Conservation (phyloP, 1,140 invertebrate species). For the Philotrypesis tridentata region DNA sequence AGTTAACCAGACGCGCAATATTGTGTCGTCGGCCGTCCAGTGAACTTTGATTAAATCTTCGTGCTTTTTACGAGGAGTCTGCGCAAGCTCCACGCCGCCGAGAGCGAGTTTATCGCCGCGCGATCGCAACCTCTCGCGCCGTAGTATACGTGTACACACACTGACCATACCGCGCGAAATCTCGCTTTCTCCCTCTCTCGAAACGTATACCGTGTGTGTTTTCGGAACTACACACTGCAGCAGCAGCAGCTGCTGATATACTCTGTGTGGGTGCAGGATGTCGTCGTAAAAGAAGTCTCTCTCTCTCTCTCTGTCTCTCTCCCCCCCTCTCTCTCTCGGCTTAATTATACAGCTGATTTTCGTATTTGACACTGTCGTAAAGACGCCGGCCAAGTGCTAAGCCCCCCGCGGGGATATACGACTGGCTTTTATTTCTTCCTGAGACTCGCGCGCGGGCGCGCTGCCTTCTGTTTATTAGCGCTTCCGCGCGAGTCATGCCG, state of each 20-base stretch:
- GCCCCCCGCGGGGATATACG: not conserved
- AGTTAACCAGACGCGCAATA: conserved; percentile 24
- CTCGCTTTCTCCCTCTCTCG: too few relatives aligned
- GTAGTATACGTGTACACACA: not conserved
- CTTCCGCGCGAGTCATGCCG: not conserved
- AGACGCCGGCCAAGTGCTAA: not conserved
- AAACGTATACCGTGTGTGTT: too few relatives aligned
- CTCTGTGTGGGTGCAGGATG: not conserved
- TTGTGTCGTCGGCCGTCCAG: not conserved
- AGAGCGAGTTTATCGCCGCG: not conserved
- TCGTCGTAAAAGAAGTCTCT: conserved; percentile 28
- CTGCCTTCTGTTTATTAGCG: too few relatives aligned
- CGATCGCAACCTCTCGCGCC: not conserved
- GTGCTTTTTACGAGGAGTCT: conserved; percentile 32
- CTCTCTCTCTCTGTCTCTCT: too few relatives aligned
- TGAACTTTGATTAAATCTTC: conserved; percentile 38
- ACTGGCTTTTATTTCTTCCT: not conserved
- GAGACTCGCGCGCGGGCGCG: not conserved
- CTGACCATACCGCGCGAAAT: too few relatives aligned
- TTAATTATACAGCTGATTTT: conserved; percentile 22
- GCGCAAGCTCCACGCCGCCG: not conserved
- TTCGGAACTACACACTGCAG: not conserved
- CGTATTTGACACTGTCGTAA: conserved; percentile 27
- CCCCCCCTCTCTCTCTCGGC: too few relatives aligned
- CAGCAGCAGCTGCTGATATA: not conserved